Base-by-base conservation (phyloP, 1,140 invertebrate genomes). In the Drosophila parabipectinata region DNA sequence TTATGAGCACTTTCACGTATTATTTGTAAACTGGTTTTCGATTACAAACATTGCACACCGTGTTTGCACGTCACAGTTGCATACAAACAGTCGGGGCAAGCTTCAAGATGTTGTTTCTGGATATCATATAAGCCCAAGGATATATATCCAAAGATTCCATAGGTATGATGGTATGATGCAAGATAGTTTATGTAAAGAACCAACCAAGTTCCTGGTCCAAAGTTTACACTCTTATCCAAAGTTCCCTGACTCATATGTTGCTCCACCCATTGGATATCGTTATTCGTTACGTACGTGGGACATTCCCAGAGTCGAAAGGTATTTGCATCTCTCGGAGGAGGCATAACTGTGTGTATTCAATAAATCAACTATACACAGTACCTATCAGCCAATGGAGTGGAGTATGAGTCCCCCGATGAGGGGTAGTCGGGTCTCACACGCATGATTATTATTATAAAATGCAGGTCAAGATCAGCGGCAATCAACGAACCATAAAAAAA, bases 391-490 rank as follows among this genome's bases (percentile, higher is more conserved):
- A 76, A 48, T 30, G 58, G 18, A 74, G 54, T 44, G 52, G 26
- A 15, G 24, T 18, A 28, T 5, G 32, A 55, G 28, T 15, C 10
- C 6, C 53, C 21, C 44, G 9, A 53, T 54, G 26, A 34, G 32
- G 63, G 64, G 37, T 21, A 50, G 66, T 24, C 8, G 6, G 21
- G 39, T 32, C 18, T 34, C 34, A 44, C 9, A 67, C 54, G 54
- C 48, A 60, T 24, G 73, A 76, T 76, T 52, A 73, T 76, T 52
- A 73, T 12, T 56, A 32, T 24, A 4, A 61, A 74, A 77, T 66
- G 41, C 45, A 45, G 77, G 75, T 87, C 72, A 85, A 80, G 68
- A 58, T 56, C 61, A 74, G 9, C 54, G 18, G 8, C 45, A 44
- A 18, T 14, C 41, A 44, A 18, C 7, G n/a, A 18, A 18, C 5